Evolutionary conservation across 1,140 invertebrate genomes (phyloP), one percentile per base, ranked within the genome.

Genomic region (Drosophila melanogaster): DNA sequence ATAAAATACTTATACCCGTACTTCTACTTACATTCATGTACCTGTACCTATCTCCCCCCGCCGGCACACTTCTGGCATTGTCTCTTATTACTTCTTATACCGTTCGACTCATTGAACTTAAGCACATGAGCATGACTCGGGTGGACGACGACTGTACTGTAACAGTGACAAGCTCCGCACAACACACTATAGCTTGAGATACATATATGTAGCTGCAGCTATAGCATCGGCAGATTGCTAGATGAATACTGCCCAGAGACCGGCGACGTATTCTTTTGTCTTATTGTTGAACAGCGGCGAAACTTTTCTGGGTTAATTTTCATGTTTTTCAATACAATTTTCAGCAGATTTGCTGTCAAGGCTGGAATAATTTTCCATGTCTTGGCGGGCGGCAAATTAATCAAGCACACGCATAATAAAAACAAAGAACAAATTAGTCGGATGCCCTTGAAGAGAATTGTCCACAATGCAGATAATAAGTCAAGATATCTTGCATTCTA

Each of bases 261-360:
- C 50, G n/a, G 51, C 66, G 62, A 47, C 22, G n/a, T 70, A 70
- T 77, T 77, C 74, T 77, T 77, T 77, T 77, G 74, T 77, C 73
- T 77, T 66, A 77, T 77, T 77, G 74, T 77, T 66, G 50, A 73
- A 59, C 58, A 24, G 44, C 53, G 35, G 61, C 60, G 54, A 56
- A 65, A 75, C 72, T 75, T 77, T 77, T 77, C 75, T 77, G 75
- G 75, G 75, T 77, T 77, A 77, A 77, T 77, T 77, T 77, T 77
- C 75, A 61, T 77, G 65, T 77, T 75, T 75, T 75, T 77, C 74
- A 77, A 77, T 77, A 77, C 65, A 58, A 69, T 66, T 77, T 77
- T 61, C 62, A 59, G 64, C 56, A 69, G 58, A 62, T 77, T 78
- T 77, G 74, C 76, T 77, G 76, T 77, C 76, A 78, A 78, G 76